Conservation (phyloP, 2,113 vertebrate species). For the Gulo gulo region DNA sequence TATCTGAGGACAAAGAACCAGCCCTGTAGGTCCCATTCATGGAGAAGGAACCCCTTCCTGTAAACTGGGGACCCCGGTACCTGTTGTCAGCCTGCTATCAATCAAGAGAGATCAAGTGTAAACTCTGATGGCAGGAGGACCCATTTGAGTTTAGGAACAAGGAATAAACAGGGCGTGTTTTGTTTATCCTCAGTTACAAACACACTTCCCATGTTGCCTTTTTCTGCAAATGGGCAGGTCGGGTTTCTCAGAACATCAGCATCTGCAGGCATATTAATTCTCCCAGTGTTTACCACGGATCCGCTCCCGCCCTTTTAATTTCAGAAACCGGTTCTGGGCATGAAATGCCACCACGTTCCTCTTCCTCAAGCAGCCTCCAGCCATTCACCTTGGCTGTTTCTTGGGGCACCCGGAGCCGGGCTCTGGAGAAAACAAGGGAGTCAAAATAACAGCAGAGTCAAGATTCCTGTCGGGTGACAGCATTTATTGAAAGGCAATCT, state of each 20-base stretch:
- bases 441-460: constrained; percentile 1
- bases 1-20: not conserved
- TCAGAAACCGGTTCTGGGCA: not conserved
- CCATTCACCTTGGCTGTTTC: not conserved
- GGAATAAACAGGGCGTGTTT: not conserved
- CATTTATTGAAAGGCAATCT: constrained; percentile 86
- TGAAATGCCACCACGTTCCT: not conserved
- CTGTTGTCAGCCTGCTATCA: not conserved
- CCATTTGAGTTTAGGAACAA: not conserved
- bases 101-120: not conserved
- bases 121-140: not conserved
- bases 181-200: not conserved
- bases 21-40: fast-evolving
- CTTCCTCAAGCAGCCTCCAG: not conserved
- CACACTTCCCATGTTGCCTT: not conserved
- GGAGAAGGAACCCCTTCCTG: not conserved
- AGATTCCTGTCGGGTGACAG: constrained; percentile 48
- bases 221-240: not conserved
- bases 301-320: fast-evolving
- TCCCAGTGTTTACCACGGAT: too few species aligned
- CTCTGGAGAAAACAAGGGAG: not conserved
- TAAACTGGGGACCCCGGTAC: not conserved
- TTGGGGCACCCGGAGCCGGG: not conserved
- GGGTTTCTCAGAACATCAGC: not conserved
- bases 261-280: not conserved